These are phyloP conservation scores for Willisornis vidua DNA, from an alignment of 2,113 vertebrate species.

Conservation along the genomic window DNA sequence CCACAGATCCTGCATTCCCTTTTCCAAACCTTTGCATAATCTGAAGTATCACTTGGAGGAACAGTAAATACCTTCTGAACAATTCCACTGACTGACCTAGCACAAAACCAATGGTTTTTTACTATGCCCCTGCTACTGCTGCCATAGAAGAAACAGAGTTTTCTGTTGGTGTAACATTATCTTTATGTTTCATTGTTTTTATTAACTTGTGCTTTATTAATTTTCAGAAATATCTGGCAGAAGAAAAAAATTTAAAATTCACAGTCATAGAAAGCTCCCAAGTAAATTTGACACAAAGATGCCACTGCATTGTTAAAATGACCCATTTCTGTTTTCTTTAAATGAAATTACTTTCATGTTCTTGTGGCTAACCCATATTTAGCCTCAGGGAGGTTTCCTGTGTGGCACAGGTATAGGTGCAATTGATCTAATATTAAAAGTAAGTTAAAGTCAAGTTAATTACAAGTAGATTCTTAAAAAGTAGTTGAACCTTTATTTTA, in stretches of 20 bases:
- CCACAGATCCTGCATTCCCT: not conserved
- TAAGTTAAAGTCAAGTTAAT: slow-evolving; percentile 16
- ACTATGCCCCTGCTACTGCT: not conserved
- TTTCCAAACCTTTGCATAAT: not conserved
- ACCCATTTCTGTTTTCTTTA: not conserved
- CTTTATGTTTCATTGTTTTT: not conserved
- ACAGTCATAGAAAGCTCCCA: not conserved
- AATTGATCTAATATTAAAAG: not conserved
- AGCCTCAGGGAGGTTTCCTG: not conserved
- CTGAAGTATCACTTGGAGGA: not conserved
- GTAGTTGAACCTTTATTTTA: not conserved
- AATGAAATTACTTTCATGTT: slow-evolving; percentile 5
- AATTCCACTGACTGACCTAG: not conserved
- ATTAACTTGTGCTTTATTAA: not conserved
- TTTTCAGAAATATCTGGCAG: not conserved
- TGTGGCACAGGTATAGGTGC: not conserved
- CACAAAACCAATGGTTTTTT: not conserved
- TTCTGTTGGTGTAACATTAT: not conserved
- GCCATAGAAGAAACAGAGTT: not conserved
- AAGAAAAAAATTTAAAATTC: not conserved
- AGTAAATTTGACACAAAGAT: not conserved
- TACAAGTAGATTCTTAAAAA: not conserved
- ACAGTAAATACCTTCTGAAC: not conserved
- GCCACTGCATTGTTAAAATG: not conserved
- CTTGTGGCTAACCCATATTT: not conserved